A percentile compares a stretch with the other conserved stretches of the same genome.
Evolutionary conservation across 2,888 invertebrate genomes (phyloP).

Genomic region (Choristoneura rosaceana): DNA sequence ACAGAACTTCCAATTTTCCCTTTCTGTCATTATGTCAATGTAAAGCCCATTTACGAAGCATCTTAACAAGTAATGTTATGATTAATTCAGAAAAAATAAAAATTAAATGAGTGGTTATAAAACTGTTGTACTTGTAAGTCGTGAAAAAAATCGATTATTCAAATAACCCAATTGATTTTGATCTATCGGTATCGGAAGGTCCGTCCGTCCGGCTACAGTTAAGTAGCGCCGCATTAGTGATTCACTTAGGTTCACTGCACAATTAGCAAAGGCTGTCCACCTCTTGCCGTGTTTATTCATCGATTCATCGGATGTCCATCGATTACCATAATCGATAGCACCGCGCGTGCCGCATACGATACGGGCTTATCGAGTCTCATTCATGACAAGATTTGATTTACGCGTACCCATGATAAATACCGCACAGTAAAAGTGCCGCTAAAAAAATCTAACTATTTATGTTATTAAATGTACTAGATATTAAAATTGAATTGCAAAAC

Average conservation of each 20-base stretch:
- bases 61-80: neutral
- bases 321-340: slow-evolving; percentile 85
- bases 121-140: neutral
- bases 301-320: slow-evolving; percentile 83
- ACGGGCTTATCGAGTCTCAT: slow-evolving; percentile 49
- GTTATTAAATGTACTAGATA: neutral
- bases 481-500: neutral
- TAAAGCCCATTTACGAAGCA: neutral
- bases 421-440: neutral
- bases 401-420: slow-evolving; percentile 1
- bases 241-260: slow-evolving; percentile 82
- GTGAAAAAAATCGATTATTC: slow-evolving; percentile 7
- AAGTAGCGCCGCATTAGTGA: slow-evolving; percentile 76
- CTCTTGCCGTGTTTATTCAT: slow-evolving; percentile 76
- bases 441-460: neutral
- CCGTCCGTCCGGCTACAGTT: slow-evolving; percentile 64
- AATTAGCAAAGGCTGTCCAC: slow-evolving; percentile 86
- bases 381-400: slow-evolving; percentile 36
- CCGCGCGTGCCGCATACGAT: slow-evolving; percentile 81
- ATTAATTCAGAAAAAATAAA: neutral
- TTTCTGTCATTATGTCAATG: neutral
- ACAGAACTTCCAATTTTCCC: neutral
- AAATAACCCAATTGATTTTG: slow-evolving; percentile 41
- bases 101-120: neutral
- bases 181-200: slow-evolving; percentile 56